phyloP scores from a whole-genome alignment of 2,797 vertebrate species.

The Sandelia bainsii region DNA sequence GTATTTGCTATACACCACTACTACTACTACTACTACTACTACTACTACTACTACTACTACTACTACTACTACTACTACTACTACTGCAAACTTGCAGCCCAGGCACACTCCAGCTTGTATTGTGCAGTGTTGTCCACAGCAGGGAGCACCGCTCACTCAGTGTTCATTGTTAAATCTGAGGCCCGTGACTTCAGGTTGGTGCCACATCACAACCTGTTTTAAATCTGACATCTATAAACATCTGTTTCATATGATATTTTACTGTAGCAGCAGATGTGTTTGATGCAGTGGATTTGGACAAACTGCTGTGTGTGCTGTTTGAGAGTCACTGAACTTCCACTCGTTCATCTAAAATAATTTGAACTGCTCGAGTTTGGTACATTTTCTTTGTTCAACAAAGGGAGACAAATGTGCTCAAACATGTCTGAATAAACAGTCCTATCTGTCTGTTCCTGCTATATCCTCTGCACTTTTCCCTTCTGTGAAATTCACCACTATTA shows the following conservation, averaged over 20 bases:
- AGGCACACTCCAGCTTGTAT: background rate
- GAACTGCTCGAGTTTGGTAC: background rate
- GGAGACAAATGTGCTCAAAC: slow-evolving; percentile 29
- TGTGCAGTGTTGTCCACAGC: slow-evolving; percentile 30
- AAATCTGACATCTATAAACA: background rate
- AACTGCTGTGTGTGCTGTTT: background rate
- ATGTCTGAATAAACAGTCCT: background rate
- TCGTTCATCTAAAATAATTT: background rate
- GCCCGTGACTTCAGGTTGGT: background rate
- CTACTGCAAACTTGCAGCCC: too few relatives aligned
- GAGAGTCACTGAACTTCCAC: background rate
- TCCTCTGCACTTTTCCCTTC: slow-evolving; percentile 4
- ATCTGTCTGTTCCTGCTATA: background rate
- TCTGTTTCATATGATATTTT: background rate
- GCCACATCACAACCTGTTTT: background rate
- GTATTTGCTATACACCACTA: too few relatives aligned
- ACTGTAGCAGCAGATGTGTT: too few relatives aligned
- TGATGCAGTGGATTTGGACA: background rate
- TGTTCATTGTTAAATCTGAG: background rate
- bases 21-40: too few relatives aligned
- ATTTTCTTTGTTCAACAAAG: background rate
- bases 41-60: too few relatives aligned
- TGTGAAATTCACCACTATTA: slow-evolving; percentile 15
- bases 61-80: too few relatives aligned
- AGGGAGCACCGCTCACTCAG: slow-evolving; percentile 21